Conservation (phyloP, 2,888 invertebrate genomes). For the Ariolimax columbianus region DNA sequence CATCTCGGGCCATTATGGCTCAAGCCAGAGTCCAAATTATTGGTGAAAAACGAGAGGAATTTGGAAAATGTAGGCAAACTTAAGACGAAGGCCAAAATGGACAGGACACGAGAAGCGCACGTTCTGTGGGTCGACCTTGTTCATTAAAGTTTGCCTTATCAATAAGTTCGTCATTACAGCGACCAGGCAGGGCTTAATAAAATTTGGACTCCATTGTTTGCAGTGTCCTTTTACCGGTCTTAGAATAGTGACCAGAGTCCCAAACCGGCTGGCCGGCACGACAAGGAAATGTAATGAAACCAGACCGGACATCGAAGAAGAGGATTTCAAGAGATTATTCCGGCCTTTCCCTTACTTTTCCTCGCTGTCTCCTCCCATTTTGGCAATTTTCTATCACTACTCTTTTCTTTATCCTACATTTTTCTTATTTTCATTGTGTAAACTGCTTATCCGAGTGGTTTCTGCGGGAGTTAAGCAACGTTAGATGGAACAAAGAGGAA, state of each 20-base stretch:
- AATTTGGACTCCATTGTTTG: conserved; percentile 50
- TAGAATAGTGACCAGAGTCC: conserved; percentile 47
- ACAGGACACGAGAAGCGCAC: not conserved
- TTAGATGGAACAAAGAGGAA: no score
- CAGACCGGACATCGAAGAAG: conserved; percentile 37
- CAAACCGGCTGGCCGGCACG: conserved; percentile 42
- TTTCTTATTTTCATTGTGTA: no score
- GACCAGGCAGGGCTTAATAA: conserved; percentile 37
- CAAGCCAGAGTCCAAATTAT: conserved; percentile 23
- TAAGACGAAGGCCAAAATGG: conserved; percentile 33
- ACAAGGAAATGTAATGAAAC: conserved; percentile 46
- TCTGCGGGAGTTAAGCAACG: no score
- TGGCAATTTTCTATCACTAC: not conserved
- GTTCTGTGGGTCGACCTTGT: not conserved
- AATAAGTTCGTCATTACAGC: conserved; percentile 52
- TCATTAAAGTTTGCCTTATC: conserved; percentile 53
- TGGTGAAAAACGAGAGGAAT: conserved; percentile 33
- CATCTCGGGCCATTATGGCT: conserved; percentile 3
- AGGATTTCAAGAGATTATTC: conserved; percentile 29
- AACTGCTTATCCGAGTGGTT: no score
- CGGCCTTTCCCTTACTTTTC: conserved; percentile 5
- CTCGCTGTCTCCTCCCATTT: not conserved
- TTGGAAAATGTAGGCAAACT: conserved; percentile 33
- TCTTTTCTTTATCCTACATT: no score
- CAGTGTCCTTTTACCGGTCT: conserved; percentile 38